Base-by-base conservation (phyloP, 2,888 invertebrate species). In the Pycnomerus fuliginosus region DNA sequence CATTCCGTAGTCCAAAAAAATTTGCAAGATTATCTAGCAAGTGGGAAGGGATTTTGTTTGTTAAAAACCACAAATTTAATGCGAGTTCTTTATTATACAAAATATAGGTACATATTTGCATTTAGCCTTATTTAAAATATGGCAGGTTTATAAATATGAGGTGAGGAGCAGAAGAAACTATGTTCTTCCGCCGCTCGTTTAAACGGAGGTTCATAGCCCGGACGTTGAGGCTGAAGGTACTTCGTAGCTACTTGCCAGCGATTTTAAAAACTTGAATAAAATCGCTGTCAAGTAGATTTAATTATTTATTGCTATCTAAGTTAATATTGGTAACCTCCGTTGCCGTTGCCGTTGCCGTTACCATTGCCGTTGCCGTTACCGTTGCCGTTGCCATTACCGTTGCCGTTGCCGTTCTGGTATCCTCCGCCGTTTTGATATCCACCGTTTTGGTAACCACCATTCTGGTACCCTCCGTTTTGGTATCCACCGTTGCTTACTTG, bases 311-410 rank as follows among this genome's bases (percentile, higher is more conserved):
- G 2, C 20, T 20, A 20, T 20, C 16, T 42, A 40, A 29, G 31
- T 49, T 62, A 63, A 55, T 68, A 68, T 42, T 66, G 63, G 52
- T 76, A 63, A 65, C 74, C 67, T 66, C 72, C 64, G 65, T 71
- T 58, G 10, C 27, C 22, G 51, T 70, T 70, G 41, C 66, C 65
- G 24, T 55, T 70, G 15, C 67, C 68, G 52, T 65, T 68, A 31
- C 60, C 64, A 30, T 67, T 66, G 30, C 68, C 67, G 7, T 64
- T 61, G 10, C 27, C 36, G 65, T 71, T 58, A 11, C 27, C 22
- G 51, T 70, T 70, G 41, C 66, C 65, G 24, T 55, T 70, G 15
- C 67, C 68, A 51, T 65, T 68, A 31, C 60, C 64, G 30, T 67
- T 66, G 30, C 68, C 67, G 7, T 64, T 61, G 10, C 27, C 36